Conservation (phyloP, 2,888 invertebrate species). For the Aethes cnicana region DNA sequence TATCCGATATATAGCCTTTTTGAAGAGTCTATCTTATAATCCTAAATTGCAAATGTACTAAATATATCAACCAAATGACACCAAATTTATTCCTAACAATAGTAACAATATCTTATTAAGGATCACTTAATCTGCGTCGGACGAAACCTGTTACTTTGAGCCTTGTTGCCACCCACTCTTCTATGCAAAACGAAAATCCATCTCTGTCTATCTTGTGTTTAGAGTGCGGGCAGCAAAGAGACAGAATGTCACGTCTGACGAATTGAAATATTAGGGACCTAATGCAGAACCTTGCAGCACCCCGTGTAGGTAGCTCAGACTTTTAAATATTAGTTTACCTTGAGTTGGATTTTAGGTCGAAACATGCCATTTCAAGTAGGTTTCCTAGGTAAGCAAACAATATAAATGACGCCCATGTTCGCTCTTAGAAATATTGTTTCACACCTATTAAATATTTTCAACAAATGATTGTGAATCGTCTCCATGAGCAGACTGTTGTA, state of each 20-base stretch:
- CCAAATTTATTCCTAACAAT: conserved; percentile 10
- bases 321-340: conserved; percentile 37
- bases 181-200: conserved; percentile 7
- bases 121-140: conserved; percentile 15
- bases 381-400: neutral
- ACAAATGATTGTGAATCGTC: no score
- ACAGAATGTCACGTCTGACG: conserved; percentile 26
- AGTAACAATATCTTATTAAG: conserved; percentile 7
- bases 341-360: conserved; percentile 26
- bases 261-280: conserved; percentile 51
- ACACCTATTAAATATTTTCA: no score
- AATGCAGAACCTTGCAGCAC: conserved; percentile 57
- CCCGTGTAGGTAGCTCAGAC: conserved; percentile 49
- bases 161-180: conserved; percentile 24
- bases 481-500: no score
- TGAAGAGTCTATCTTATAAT: no score
- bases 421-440: no score
- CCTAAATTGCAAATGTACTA: no score
- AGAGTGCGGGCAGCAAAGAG: conserved; percentile 10
- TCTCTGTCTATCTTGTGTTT: conserved; percentile 11
- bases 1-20: no score
- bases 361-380: conserved; percentile 15
- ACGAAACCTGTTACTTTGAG: conserved; percentile 16
- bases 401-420: no score
- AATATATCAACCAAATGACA: no score